Base-by-base conservation (phyloP, 2,113 vertebrate species). In the Junco hyemalis region DNA sequence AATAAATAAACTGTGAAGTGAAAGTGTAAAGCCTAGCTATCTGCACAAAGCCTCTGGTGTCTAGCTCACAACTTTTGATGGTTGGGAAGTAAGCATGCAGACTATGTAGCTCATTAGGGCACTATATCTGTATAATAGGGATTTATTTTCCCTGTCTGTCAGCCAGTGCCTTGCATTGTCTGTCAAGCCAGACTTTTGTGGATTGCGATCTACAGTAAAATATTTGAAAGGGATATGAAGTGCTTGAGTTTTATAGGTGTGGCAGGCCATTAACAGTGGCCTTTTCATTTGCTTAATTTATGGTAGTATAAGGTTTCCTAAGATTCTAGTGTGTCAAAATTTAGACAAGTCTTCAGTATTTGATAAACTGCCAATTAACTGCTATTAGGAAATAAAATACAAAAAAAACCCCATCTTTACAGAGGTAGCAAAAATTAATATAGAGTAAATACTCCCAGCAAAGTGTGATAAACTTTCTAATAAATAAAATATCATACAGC, bases 21-120 rank as follows among this genome's bases (percentile, higher is more conserved):
- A 45, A 64, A 40, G 40, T 53, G 14, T 66, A 90, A 71, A 92
- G 21, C 12, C 23, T 29, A 22, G 26, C 28, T 82, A 26, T 35
- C n/a, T 76, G 12, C 79, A 73, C 31, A 89, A 51, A 86, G 15
- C 12, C 26, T 92, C 12, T 51, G 6, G 35, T 61, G 29, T 31
- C 40, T 86, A 47, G 14, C 91, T 97, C 85, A 91, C 80, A 92
- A 28, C 81, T 92, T 79, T 73, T 4, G 18, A 81, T 48, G 14
- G 14, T 18, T 95, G 44, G 50, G 25, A 80, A 89, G 56, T 81
- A 81, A 94, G 68, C n/a, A 51, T 38, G 33, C 26, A 92, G 72
- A 56, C 83, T 92, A 19, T 40, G n/a, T 23, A 57, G 77, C 80
- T 97, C 94, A 88, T 95, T 95, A 96, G 50, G 95, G 22, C 19